phyloP scores from a whole-genome alignment of 2,797 vertebrate genomes.

The Borostomias antarcticus region DNA sequence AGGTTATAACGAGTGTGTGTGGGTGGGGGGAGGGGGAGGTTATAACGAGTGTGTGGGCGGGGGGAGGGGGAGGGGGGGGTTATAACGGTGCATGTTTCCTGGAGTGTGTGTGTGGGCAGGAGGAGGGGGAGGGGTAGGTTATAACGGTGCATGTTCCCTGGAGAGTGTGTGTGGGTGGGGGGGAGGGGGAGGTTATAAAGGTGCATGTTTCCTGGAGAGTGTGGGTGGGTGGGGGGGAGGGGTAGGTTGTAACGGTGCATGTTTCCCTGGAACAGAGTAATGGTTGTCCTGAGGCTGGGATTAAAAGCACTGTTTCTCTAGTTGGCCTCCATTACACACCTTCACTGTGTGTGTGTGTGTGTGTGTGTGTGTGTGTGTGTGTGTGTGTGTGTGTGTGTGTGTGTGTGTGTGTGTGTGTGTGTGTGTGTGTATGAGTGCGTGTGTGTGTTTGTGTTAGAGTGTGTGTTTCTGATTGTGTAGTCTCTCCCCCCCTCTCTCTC shows the following conservation, averaged over 20 bases:
- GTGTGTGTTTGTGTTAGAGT: no score
- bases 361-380: slow-evolving; percentile 8
- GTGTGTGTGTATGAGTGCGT: no score
- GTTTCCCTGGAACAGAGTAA: not conserved
- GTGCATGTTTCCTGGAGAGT: slow-evolving; percentile 5
- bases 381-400: not conserved
- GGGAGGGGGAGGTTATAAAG: no score
- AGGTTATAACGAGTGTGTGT: no score
- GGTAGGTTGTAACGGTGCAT: not conserved
- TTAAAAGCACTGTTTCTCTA: not conserved
- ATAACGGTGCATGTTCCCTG: not conserved
- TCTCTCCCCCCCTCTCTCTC: no score
- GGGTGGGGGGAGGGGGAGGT: no score
- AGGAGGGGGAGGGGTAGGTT: not conserved
- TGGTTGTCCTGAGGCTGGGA: not conserved
- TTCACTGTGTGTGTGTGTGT: not conserved
- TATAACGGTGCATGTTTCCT: no score
- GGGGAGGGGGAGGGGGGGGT: no score
- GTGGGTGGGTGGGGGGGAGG: no score
- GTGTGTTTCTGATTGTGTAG: no score
- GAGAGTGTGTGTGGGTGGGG: not conserved
- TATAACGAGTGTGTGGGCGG: no score
- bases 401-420: not conserved
- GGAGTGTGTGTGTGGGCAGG: no score
- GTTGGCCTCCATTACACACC: not conserved